Evolutionary conservation across 2,113 vertebrate genomes (phyloP), one percentile per base, ranked within the genome.

Genomic region (Excalfactoria chinensis): DNA sequence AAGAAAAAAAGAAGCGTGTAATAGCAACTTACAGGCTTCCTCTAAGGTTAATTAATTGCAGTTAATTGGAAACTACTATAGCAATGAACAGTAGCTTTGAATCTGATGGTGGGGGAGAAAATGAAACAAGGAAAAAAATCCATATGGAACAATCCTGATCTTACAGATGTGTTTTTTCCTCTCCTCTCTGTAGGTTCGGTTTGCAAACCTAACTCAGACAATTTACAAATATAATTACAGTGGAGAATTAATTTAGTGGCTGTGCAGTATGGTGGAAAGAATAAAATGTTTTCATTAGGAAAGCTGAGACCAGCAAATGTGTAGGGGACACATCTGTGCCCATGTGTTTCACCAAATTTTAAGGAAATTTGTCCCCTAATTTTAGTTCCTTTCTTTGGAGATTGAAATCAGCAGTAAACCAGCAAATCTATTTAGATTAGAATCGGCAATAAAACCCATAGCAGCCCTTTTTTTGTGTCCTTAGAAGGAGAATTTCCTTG

Each of bases 1-100:
- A 60, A 81, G 73, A 48, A 90, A 90, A 83, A 88, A 48, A 53
- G 8, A 9, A 91, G n/a, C 9, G 7, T 96, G 92, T 89, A 88
- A 78, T 51, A 92, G 55, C 62, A 71, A 81, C 26, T 64, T 71
- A 80, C 12, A 59, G 44, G 63, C 90, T 96, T 97, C 79, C 60
- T 74, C 5, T 26, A 88, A 96, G 94, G 93, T 97, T 97, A 97
- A 97, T 97, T 97, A 97, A 92, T 93, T 96, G 85, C 83, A 88
- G 71, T 93, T 97, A 97, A 96, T 96, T 97, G 80, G 82, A 86
- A 93, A 77, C 35, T 91, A 63, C 34, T 72, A 14, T 64, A 70
- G 64, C 56, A 90, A 41, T 79, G 89, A 84, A 93, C 56, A 82
- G 72, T 84, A 89, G 62, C 82, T 95, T 90, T 95, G 84, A 89